Evolutionary conservation across 2,888 invertebrate species (phyloP), one percentile per base, ranked within the genome.

Genomic region (Drosophila pseudotakahashii): DNA sequence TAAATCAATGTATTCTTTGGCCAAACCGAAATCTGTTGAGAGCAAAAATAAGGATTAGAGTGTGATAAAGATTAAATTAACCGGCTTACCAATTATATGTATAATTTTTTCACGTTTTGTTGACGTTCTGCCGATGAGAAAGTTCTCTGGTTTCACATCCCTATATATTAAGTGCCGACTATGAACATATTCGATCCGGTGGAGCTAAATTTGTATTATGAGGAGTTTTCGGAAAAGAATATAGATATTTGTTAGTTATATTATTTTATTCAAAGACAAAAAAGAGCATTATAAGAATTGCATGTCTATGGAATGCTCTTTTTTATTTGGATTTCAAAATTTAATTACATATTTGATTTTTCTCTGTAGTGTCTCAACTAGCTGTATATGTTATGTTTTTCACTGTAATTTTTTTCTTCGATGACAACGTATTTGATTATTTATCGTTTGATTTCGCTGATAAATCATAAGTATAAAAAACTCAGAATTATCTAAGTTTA

Each of bases 1-100:
- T 94, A 98, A 96, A 94, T 99, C 99, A 94, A 99, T 99, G 94
- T 99, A 99, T 95, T 99, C 99, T 95, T 99, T 99, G 93, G 99
- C 99, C 95, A 99, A 95, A 93, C 99, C 99, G 95, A 99, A 99
- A 95, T 99, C 99, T 95, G 93, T 93, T 14, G 30, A 19, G 52
- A 59, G 23, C 6, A 6, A 26, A 47, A 26, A 13, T 7, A 30
- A 30, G 1, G 10, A 19, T 48, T 16, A 42, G 44, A 7, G 30
- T 2, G 32, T 26, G 45, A 7, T n/a, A 32, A 26, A 11, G 23
- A 1, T 23, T 7, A 23, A 41, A 48, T 9, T 16, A 13, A 54
- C 3, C 6, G 36, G 90, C 94, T 93, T 89, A 96, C 96, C 96
- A 94, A 99, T 99, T 93, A 99, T 99, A 94, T 99, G 98, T 92